Percentiles rank a stretch among this genome's conserved stretches.
These are phyloP conservation scores for Odocoileus hemionus DNA, from an alignment of 2,113 vertebrate genomes.

Conservation along the genomic window DNA sequence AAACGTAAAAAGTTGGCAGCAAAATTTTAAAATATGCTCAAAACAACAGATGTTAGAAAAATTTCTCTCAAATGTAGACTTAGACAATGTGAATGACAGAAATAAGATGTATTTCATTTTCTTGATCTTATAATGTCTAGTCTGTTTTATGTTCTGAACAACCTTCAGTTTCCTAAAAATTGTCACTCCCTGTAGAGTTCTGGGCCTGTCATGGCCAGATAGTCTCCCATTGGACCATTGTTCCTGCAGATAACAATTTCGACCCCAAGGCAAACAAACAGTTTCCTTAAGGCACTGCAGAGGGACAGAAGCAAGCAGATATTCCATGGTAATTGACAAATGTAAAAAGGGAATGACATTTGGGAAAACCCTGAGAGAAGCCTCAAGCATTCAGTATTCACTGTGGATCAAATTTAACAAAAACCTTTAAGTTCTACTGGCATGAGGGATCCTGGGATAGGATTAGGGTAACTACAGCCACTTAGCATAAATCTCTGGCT, in stretches of 20 bases:
- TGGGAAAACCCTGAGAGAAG: not conserved
- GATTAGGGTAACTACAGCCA: not conserved
- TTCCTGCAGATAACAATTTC: not conserved
- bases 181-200: not conserved
- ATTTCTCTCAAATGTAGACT: not conserved
- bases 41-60: not conserved
- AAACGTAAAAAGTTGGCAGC: not conserved
- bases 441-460: not conserved
- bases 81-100: not conserved
- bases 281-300: not conserved
- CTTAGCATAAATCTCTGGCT: not conserved
- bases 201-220: not conserved
- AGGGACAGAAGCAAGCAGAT: not conserved
- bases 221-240: not conserved
- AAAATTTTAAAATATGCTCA: not conserved
- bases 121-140: not conserved
- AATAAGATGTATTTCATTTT: not conserved
- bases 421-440: not conserved
- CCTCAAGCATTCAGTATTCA: not conserved
- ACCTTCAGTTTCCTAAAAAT: not conserved
- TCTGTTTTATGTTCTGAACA: not conserved
- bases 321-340: not conserved
- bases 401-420: not conserved
- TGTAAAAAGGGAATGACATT: not conserved
- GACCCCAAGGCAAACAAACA: not conserved